phyloP scores from a whole-genome alignment of 2,888 invertebrate species.

The Pedicia rivosa region DNA sequence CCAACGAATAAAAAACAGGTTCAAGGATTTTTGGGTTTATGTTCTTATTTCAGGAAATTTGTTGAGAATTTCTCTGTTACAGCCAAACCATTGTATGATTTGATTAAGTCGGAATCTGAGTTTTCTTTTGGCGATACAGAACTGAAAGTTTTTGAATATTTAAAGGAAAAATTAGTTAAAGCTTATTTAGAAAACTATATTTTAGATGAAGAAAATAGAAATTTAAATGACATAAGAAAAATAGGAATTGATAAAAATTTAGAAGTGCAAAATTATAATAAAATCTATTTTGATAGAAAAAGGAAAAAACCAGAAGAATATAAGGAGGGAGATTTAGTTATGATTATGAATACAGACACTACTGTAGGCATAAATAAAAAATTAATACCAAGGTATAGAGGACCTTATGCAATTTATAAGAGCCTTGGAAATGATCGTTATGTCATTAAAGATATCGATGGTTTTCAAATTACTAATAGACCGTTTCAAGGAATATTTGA shows the following conservation, averaged over 20 bases:
- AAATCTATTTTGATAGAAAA: background rate
- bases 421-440: background rate
- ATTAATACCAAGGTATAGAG: background rate
- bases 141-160: slow-evolving; percentile 9
- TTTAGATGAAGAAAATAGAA: background rate
- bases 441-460: background rate
- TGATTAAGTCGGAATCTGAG: slow-evolving; percentile 4
- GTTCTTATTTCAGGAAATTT: slow-evolving; percentile 7
- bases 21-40: slow-evolving; percentile 8
- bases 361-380: background rate
- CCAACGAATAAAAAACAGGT: slow-evolving; percentile 1
- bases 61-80: slow-evolving; percentile 5
- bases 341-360: background rate
- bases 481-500: background rate
- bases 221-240: background rate
- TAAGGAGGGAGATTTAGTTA: background rate
- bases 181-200: background rate
- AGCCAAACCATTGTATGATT: slow-evolving; percentile 15
- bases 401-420: background rate
- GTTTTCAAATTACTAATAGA: background rate
- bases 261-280: background rate
- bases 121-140: slow-evolving; percentile 12
- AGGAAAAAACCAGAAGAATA: background rate
- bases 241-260: background rate
- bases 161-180: slow-evolving; percentile 10